Evolutionary conservation across 2,113 vertebrate genomes (phyloP), one percentile per base, ranked within the genome.

Genomic region (Larimichthys polyactis): DNA sequence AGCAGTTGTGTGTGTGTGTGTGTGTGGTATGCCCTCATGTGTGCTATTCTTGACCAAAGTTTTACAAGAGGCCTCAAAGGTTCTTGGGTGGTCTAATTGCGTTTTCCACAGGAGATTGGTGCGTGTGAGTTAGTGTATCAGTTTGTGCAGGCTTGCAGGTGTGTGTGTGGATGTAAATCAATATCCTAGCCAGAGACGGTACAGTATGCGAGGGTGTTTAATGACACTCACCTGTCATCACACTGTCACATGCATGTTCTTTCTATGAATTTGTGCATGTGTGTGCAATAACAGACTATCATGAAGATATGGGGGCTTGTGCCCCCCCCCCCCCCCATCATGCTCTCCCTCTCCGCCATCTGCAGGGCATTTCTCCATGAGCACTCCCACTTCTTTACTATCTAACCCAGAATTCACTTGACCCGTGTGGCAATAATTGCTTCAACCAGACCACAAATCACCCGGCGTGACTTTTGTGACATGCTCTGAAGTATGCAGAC

Each of bases 11-110:
- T 49, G 27, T 80, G 20, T 40, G 71, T 71, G 70, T 67, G 65
- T 81, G 60, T 62, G 52, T 67, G 16, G 46, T 68, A 54, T 81
- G 77, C 64, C 68, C 65, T 78, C 57, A 62, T 81, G 71, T 71
- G 59, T 65, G 67, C 87, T 89, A 77, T 91, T 89, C 65, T 75
- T 80, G 82, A 88, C 79, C 78, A 73, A 17, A 29, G 52, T 81
- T 93, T 90, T 84, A 89, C 89, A 89, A 79, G 84, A 81, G 57
- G 40, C 78, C 84, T 84, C 52, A 72, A 15, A 64, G 43, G 62
- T 82, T 89, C 59, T 82, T 93, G 89, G 92, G 92, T 92, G 92
- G 91, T 91, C 92, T 87, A 49, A 78, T 72, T 79, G 75, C 49
- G 0, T 58, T 83, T 67, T 64, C 72, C 71, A 84, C 79, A 82